Percentiles rank a stretch among this genome's conserved stretches.
Conservation (phyloP, 2,888 invertebrate genomes). For the Hypsopygia costalis region DNA sequence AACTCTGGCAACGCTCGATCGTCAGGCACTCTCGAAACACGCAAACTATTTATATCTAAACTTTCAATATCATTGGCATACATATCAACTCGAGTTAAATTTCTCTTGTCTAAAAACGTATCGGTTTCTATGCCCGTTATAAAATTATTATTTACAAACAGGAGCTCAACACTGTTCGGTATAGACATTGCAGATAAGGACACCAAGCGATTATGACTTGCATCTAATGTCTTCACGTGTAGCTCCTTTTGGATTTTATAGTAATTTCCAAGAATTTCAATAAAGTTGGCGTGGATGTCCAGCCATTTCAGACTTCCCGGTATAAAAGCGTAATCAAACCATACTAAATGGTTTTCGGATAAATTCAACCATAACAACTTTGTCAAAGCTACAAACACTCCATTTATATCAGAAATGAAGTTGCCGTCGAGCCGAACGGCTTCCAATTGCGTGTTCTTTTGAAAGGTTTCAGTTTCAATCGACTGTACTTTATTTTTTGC, state of each 20-base stretch:
- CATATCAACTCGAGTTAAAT: constrained; percentile 92
- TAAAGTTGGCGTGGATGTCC: constrained; percentile 94
- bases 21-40: constrained; percentile 85
- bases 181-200: constrained; percentile 90
- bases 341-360: constrained; percentile 93
- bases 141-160: constrained; percentile 94
- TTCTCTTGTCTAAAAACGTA: constrained; percentile 91
- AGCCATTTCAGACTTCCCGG: constrained; percentile 93
- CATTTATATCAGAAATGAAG: constrained; percentile 93
- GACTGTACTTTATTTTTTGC: constrained; percentile 94
- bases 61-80: constrained; percentile 92
- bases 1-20: constrained; percentile 91
- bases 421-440: constrained; percentile 94
- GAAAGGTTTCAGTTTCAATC: constrained; percentile 92
- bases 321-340: constrained; percentile 96
- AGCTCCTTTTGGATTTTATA: constrained; percentile 91
- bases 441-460: constrained; percentile 90
- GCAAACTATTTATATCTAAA: constrained; percentile 89
- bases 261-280: constrained; percentile 92
- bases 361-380: constrained; percentile 93
- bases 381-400: constrained; percentile 91
- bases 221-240: constrained; percentile 91
- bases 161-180: constrained; percentile 91
- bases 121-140: constrained; percentile 89
- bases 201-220: constrained; percentile 92